A percentile compares a stretch with the other conserved stretches of the same genome.
Evolutionary conservation across 1,140 invertebrate genomes (phyloP).

Genomic region (Eurytemora carolleeae): DNA sequence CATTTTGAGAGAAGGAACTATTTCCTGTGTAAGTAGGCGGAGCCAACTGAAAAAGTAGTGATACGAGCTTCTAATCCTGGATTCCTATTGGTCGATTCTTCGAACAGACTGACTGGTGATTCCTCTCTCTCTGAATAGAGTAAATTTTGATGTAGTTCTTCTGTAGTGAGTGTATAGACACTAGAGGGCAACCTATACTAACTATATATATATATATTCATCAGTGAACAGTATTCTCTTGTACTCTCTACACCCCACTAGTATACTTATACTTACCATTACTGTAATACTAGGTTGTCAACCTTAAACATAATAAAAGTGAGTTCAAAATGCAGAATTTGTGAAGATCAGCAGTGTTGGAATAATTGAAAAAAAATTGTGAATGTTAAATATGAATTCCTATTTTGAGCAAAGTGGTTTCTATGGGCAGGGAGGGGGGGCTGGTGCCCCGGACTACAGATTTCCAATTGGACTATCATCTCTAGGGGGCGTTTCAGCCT

Average conservation of each 20-base stretch:
- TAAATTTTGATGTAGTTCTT: background rate
- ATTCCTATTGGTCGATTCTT: too few species aligned
- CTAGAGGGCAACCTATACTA: background rate
- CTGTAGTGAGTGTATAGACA: background rate
- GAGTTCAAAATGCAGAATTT: background rate
- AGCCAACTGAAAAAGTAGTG: too few species aligned
- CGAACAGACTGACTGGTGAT: too few species aligned
- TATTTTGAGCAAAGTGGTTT: slow-evolving; percentile 85
- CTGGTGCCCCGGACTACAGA: background rate
- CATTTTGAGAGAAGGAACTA: too few species aligned
- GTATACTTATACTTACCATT: background rate
- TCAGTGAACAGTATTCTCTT: background rate
- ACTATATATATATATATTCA: background rate
- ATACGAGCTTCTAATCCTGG: too few species aligned
- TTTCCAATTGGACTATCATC: background rate
- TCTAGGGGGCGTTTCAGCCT: background rate
- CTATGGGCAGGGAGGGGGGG: slow-evolving; percentile 51
- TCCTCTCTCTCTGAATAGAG: background rate
- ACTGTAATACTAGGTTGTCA: background rate
- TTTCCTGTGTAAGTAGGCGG: too few species aligned
- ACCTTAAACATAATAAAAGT: background rate
- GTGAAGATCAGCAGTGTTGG: background rate
- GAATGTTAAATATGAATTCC: slow-evolving; percentile 57
- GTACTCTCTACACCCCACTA: too few species aligned
- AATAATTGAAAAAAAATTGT: background rate